Evolutionary conservation across 2,113 vertebrate genomes (phyloP), one percentile per base, ranked within the genome.

Genomic region (Rhipidura dahli): DNA sequence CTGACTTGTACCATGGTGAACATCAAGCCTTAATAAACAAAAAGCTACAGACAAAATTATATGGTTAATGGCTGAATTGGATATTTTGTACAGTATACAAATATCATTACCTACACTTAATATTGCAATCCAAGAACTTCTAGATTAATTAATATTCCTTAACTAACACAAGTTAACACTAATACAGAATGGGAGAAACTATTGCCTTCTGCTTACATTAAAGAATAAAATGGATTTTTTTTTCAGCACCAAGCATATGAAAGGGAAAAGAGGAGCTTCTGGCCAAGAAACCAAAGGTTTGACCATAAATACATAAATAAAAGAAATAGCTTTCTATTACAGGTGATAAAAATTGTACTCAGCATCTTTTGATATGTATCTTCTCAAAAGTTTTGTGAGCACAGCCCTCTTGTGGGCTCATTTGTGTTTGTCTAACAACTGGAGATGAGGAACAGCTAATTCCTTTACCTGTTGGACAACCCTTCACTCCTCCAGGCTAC

Each of bases 391-490:
- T 95, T 94, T 92, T 95, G 95, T 12, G 69, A 96, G 95, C 95
- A 96, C 89, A 93, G 95, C 93, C 96, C 96, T 96, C 96, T 94
- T 96, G 94, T 96, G 95, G 96, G 94, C 94, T 97, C 79, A 92
- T 93, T 92, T 95, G 93, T 92, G 95, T 94, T 83, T 81, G 83
- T 92, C 69, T 75, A 94, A 90, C 89, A 92, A 93, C 91, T 92
- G 93, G 76, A 92, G 56, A 70, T 13, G 4, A 35, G 72, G 71
- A 95, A 66, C 2, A 1, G 60, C 83, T 83, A 83, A 92, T 83
- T 97, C 60, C 76, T 94, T 73, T 66, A 93, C 76, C 83, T 93
- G 86, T 54, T 90, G 96, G 89, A 90, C 8, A 23, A 77, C 81
- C 39, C 76, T 68, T 85, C 1, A 7, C 49, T 93, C 93, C 94